Evolutionary conservation across 1,140 invertebrate genomes (phyloP).

Genomic region (Caenorhabditis brenneri): DNA sequence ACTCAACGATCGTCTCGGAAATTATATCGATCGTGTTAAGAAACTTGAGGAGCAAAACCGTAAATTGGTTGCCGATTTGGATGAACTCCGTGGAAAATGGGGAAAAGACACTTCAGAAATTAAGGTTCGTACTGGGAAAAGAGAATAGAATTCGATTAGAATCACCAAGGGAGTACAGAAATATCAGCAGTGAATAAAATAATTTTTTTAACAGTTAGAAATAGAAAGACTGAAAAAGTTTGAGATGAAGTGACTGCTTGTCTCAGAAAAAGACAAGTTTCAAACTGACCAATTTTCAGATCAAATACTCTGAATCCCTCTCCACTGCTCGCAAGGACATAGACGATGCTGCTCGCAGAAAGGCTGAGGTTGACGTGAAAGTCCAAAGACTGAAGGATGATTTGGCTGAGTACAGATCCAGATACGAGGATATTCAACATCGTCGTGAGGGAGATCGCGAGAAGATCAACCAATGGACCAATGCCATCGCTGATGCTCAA

Average conservation of each 20-base stretch:
- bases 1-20: constrained; percentile 73
- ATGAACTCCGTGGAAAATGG: constrained; percentile 71
- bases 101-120: constrained; percentile 73
- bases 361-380: constrained; percentile 71
- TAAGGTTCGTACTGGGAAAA: constrained; percentile 73
- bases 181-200: no score
- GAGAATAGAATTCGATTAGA: constrained; percentile 61
- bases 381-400: constrained; percentile 68
- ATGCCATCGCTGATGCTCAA: constrained; percentile 74
- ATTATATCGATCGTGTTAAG: constrained; percentile 73
- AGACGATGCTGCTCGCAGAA: constrained; percentile 67
- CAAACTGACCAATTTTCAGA: constrained; percentile 56
- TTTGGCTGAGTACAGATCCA: constrained; percentile 69
- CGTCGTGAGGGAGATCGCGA: constrained; percentile 72
- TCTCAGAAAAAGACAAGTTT: no score
- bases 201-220: no score
- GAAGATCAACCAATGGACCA: constrained; percentile 72
- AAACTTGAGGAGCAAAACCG: constrained; percentile 73
- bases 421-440: constrained; percentile 73
- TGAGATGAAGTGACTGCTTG: no score
- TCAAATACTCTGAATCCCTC: constrained; percentile 68
- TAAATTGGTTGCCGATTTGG: constrained; percentile 72
- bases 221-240: no score
- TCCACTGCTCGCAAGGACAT: constrained; percentile 70
- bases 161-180: constrained; percentile 55